Evolutionary conservation across 2,888 invertebrate genomes (phyloP), one percentile per base, ranked within the genome.

Genomic region (Synergus japonicus): DNA sequence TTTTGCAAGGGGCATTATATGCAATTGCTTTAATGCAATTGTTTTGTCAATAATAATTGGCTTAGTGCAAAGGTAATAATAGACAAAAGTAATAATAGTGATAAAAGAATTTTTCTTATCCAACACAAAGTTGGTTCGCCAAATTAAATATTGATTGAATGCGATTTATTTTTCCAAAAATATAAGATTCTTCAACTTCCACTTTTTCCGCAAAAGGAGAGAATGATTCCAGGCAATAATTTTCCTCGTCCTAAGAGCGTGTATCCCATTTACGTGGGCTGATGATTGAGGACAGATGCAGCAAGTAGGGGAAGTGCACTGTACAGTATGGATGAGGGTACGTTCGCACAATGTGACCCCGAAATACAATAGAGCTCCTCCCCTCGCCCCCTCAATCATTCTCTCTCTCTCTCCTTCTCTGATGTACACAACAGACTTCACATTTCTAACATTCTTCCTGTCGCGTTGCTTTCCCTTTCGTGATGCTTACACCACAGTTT

Each of bases 261-360:
- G 77, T 80, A 82, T 79, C 79, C 78, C 89, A 91, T 90, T 91
- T 91, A 90, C 88, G 88, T 89, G 85, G 89, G 87, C 84, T 88
- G 90, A 86, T 92, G 92, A 92, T 92, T 92, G 92, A 88, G 91
- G 92, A 92, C 92, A 92, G 92, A 92, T 92, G 92, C 91, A 92
- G 89, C 86, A 87, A 85, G 86, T 85, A 76, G 86, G 89, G 90
- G 88, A 86, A 87, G 89, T 89, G 89, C 87, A 87, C 85, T 18
- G 54, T 18, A 46, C 46, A 15, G 46, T 86, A 86, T 83, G 87
- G 84, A 88, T 88, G 87, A 89, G 91, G 91, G 90, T 89, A 89
- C 88, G 85, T 83, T 86, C 86, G 86, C 86, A 89, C 90, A 89
- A 90, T 89, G 67, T 85, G 89, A 90, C 89, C 89, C 88, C 85